Conservation (phyloP, 2,888 invertebrate species). For the Drosophila sordidula region DNA sequence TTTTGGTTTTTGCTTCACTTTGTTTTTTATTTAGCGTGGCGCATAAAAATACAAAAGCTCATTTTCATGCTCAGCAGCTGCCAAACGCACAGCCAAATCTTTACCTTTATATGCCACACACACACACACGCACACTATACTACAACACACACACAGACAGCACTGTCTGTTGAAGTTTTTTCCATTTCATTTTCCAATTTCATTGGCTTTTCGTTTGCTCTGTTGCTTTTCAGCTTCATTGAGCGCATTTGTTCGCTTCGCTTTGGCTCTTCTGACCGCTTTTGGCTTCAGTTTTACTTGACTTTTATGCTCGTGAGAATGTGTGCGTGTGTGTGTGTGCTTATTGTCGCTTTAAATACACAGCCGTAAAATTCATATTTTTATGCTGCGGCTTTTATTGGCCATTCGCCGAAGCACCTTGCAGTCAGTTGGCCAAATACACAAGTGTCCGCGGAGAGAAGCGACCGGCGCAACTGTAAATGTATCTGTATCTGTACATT, state of each 20-base stretch:
- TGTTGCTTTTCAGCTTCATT: conserved; percentile 74
- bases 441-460: conserved; percentile 24
- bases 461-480: conserved; percentile 6
- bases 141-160: conserved; percentile 7
- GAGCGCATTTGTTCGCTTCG: conserved; percentile 63
- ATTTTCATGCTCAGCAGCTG: conserved; percentile 77
- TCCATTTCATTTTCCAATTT: conserved; percentile 79
- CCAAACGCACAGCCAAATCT: conserved; percentile 57
- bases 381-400: conserved; percentile 72
- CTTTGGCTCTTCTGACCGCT: conserved; percentile 17
- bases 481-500: conserved; percentile 3
- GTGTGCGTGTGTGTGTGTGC: conserved; percentile 28
- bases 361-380: conserved; percentile 75
- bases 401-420: conserved; percentile 63
- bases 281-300: conserved; percentile 38
- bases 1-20: conserved; percentile 13
- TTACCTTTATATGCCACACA: conserved; percentile 54
- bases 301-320: conserved; percentile 36
- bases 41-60: conserved; percentile 70
- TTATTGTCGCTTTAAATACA: conserved; percentile 75
- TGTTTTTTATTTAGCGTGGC: conserved; percentile 44
- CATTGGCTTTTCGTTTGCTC: conserved; percentile 50
- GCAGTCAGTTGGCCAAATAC: conserved; percentile 48
- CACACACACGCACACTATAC: conserved; percentile 7
- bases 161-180: conserved; percentile 50